Evolutionary conservation across 2,797 vertebrate genomes (phyloP).

Genomic region (Diplodus puntazzo): DNA sequence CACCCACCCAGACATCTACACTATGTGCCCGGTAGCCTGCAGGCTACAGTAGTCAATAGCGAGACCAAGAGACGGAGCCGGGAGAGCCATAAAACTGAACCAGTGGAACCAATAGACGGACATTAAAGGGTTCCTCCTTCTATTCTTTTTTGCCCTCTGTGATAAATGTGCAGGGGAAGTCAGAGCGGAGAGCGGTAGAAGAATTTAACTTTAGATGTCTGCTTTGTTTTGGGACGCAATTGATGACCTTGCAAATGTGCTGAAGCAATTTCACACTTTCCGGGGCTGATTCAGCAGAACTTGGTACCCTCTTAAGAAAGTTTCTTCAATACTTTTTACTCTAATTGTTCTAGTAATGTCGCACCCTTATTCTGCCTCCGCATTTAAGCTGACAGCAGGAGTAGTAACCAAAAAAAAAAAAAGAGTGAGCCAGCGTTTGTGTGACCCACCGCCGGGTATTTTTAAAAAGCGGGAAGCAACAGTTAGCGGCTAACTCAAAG

Average conservation of each 20-base stretch:
- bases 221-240: constrained; percentile 3
- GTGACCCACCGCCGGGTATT: too few relatives aligned
- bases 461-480: too few relatives aligned
- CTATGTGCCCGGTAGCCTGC: constrained; percentile 28
- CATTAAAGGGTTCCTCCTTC: constrained; percentile 45
- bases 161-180: constrained; percentile 41
- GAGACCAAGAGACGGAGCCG: constrained; percentile 58
- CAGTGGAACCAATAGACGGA: constrained; percentile 17
- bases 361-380: too few relatives aligned
- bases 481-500: too few relatives aligned
- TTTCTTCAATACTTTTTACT: too few relatives aligned
- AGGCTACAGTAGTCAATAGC: constrained; percentile 39
- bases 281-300: constrained; percentile 25
- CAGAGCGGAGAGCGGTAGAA: not conserved
- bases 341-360: too few relatives aligned
- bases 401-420: too few relatives aligned
- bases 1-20: constrained; percentile 43
- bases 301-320: too few relatives aligned
- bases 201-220: constrained; percentile 30
- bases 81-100: constrained; percentile 52
- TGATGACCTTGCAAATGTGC: constrained; percentile 33
- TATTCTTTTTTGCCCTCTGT: constrained; percentile 30
- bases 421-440: too few relatives aligned
- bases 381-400: too few relatives aligned
- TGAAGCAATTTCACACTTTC: constrained; percentile 1